These are phyloP conservation scores for Scaptodrosophila lebanonensis DNA, from an alignment of 1,140 invertebrate species.

Conservation along the genomic window DNA sequence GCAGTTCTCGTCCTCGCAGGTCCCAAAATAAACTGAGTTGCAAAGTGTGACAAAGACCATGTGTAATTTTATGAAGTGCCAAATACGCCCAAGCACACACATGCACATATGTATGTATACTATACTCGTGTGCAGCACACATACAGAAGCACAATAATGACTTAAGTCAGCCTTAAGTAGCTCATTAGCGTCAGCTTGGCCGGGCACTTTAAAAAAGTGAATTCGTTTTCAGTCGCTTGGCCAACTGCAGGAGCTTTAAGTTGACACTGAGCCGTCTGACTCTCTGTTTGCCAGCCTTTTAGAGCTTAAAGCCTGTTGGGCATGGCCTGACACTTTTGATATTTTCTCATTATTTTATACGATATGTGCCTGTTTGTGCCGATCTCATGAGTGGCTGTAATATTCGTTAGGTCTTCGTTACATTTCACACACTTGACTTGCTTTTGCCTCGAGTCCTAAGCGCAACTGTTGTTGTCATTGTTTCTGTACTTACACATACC, in stretches of 20 bases:
- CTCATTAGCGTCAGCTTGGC: slow-evolving; percentile 65
- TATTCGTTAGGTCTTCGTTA: slow-evolving; percentile 73
- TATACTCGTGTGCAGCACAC: too few relatives aligned
- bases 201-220: slow-evolving; percentile 45
- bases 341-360: slow-evolving; percentile 68
- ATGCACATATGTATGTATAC: too few relatives aligned
- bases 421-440: slow-evolving; percentile 74
- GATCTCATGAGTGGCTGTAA: slow-evolving; percentile 42
- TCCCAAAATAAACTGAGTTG: not conserved
- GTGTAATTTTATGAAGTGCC: slow-evolving; percentile 49
- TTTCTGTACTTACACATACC: slow-evolving; percentile 47
- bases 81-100: slow-evolving; percentile 11
- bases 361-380: slow-evolving; percentile 15
- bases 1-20: slow-evolving; percentile 13
- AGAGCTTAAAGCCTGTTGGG: slow-evolving; percentile 26
- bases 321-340: slow-evolving; percentile 56
- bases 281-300: too few relatives aligned
- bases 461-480: slow-evolving; percentile 33
- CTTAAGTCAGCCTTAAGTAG: slow-evolving; percentile 71
- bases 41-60: slow-evolving; percentile 24
- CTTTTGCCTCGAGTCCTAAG: slow-evolving; percentile 43
- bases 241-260: slow-evolving; percentile 58
- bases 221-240: slow-evolving; percentile 32
- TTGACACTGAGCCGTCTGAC: slow-evolving; percentile 65
- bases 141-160: slow-evolving; percentile 45